Base-by-base conservation (phyloP, 2,888 invertebrate genomes). In the Monoplex corrugatus region DNA sequence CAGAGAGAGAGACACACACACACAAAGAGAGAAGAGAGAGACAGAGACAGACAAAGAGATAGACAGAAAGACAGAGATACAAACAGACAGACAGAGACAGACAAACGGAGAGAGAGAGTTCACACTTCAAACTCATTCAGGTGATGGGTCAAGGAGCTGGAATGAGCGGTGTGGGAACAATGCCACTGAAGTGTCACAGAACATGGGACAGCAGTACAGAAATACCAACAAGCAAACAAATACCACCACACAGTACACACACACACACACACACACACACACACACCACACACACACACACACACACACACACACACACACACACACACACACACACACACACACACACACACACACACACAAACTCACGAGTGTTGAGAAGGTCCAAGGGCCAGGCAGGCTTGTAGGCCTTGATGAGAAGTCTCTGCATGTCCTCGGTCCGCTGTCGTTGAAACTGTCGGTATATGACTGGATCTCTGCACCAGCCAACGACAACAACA, bases 351-450 rank as follows among this genome's bases (percentile, higher is more conserved):
- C 3, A 23, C 63, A 63, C 63, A 63, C 63, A 63, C 63, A 63
- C 16, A 8, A 2, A 68, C 80, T 43, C 43, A 89, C 89, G 38
- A 2, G 57, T 23, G 13, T 28, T 5, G 35, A 89, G 44, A 80
- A 88, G 89, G 72, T 91, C 86, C 10, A 35, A 35, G 45, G 85
- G 82, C 5, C 44, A 80, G 43, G 83, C 89, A 0, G 93, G 93
- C 88, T 92, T 91, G 87, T 94, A 94, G 1, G 93, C 94, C 87
- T 91, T 91, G 84, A 92, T 86, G 16, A 93, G 90, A 68, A 92
- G 89, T 16, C 90, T 88, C 57, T 93, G 91, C 89, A 92, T 90
- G 57, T 93, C 92, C 82, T 94, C 94, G 50, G 93, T 91, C 87
- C 93, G 92, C 57, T 91, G 91, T n/a, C 91, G 87, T 84, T 92